A percentile compares a stretch with the other conserved stretches of the same genome.
Conservation (phyloP, 2,888 invertebrate species). For the Mythimna loreyi region DNA sequence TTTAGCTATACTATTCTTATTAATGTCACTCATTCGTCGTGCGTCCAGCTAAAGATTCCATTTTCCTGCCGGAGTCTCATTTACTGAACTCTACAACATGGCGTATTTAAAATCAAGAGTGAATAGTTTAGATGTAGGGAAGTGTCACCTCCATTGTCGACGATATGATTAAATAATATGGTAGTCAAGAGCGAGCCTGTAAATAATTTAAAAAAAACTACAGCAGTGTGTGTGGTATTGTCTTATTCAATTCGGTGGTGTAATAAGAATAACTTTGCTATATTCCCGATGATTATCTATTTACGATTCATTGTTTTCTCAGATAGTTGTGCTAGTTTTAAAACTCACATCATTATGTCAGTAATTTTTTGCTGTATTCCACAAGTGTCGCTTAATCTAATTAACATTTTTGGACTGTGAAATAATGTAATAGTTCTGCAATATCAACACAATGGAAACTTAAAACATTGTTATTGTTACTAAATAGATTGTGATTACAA, state of each 20-base stretch:
- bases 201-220: too few relatives aligned
- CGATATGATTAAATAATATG: too few relatives aligned
- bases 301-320: slow-evolving; percentile 24
- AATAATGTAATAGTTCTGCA: slow-evolving; percentile 20
- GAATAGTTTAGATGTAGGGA: too few relatives aligned
- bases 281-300: slow-evolving; percentile 10
- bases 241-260: not conserved
- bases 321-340: slow-evolving; percentile 1
- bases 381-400: slow-evolving; percentile 21
- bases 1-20: slow-evolving; percentile 9
- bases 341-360: slow-evolving; percentile 25
- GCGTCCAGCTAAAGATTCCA: too few relatives aligned
- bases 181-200: too few relatives aligned
- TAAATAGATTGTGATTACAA: slow-evolving; percentile 19
- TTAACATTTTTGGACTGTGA: slow-evolving; percentile 41
- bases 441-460: slow-evolving; percentile 24
- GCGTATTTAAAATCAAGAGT: too few relatives aligned
- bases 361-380: slow-evolving; percentile 3
- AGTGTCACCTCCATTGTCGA: too few relatives aligned
- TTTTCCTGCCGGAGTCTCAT: too few relatives aligned
- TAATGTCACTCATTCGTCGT: not conserved
- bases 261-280: not conserved
- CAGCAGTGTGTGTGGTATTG: too few relatives aligned
- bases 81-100: too few relatives aligned
- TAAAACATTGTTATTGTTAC: slow-evolving; percentile 25